phyloP scores from a whole-genome alignment of 2,113 vertebrate species.

The Tachuris rubrigastra region DNA sequence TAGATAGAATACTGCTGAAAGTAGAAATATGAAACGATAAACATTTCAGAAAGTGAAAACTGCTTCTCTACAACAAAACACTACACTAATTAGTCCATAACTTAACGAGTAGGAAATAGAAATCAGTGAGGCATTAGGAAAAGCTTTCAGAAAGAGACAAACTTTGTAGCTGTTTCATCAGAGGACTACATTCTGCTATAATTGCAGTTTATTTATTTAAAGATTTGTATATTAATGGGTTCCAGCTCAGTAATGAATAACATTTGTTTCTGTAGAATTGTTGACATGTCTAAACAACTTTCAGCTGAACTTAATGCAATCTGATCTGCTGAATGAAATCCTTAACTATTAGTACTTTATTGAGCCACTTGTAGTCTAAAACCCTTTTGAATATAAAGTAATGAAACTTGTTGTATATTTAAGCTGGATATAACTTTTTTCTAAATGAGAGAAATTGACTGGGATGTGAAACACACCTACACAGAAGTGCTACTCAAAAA shows the following conservation, averaged over 20 bases:
- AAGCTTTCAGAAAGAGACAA: conserved; percentile 22
- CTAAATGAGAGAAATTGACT: neutral
- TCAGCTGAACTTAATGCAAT: neutral
- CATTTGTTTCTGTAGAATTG: conserved; percentile 12
- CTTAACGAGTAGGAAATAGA: conserved; percentile 31
- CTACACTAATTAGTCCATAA: conserved; percentile 32
- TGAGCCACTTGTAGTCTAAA: neutral
- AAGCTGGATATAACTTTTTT: neutral
- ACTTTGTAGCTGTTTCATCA: neutral
- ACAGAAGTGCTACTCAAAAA: neutral
- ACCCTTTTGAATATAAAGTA: neutral
- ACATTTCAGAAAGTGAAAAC: conserved; percentile 6
- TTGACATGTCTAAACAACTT: conserved; percentile 22
- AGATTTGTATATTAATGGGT: neutral
- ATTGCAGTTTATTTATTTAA: neutral
- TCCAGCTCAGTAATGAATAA: conserved; percentile 15
- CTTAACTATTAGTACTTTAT: conserved; percentile 7
- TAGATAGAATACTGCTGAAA: neutral
- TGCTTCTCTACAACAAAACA: neutral
- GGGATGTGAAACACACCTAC: neutral
- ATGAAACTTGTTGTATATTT: neutral
- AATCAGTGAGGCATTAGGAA: conserved; percentile 28
- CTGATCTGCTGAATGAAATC: conserved; percentile 13
- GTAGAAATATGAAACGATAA: neutral
- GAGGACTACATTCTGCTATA: conserved; percentile 13